phyloP scores from a whole-genome alignment of 2,797 vertebrate genomes.

The Hoplostethus mediterraneus region DNA sequence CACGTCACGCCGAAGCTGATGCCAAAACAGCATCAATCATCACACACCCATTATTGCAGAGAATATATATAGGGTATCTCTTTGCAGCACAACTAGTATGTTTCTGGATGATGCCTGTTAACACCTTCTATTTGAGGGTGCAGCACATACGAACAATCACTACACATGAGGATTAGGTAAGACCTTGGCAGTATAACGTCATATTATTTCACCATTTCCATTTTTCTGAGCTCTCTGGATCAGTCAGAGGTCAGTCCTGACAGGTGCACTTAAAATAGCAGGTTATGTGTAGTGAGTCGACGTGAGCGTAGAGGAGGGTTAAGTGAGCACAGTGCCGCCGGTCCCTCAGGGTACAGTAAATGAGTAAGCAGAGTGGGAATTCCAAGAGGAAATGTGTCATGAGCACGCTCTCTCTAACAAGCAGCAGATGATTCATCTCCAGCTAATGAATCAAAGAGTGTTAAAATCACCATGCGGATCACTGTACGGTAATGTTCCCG shows the following conservation, averaged over 20 bases:
- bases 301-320: constrained; percentile 40
- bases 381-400: constrained; percentile 80
- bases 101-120: constrained; percentile 54
- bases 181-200: neutral
- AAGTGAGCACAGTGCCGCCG: constrained; percentile 43
- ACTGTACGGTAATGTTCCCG: constrained; percentile 56
- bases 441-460: constrained; percentile 66
- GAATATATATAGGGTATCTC: constrained; percentile 42
- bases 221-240: constrained; percentile 33
- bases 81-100: constrained; percentile 50
- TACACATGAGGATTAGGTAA: constrained; percentile 12
- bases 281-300: constrained; percentile 52
- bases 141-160: no score
- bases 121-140: constrained; percentile 17
- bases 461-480: constrained; percentile 49
- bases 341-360: constrained; percentile 56
- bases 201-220: constrained; percentile 27
- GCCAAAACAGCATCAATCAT: constrained; percentile 72
- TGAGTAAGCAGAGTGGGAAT: constrained; percentile 65
- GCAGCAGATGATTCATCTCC: constrained; percentile 72
- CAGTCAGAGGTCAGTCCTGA: constrained; percentile 38
- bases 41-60: constrained; percentile 62
- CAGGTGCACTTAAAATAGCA: constrained; percentile 67
- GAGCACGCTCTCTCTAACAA: constrained; percentile 71
- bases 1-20: constrained; percentile 54